Conservation (phyloP, 2,888 invertebrate species). For the Nymphalis urticae region DNA sequence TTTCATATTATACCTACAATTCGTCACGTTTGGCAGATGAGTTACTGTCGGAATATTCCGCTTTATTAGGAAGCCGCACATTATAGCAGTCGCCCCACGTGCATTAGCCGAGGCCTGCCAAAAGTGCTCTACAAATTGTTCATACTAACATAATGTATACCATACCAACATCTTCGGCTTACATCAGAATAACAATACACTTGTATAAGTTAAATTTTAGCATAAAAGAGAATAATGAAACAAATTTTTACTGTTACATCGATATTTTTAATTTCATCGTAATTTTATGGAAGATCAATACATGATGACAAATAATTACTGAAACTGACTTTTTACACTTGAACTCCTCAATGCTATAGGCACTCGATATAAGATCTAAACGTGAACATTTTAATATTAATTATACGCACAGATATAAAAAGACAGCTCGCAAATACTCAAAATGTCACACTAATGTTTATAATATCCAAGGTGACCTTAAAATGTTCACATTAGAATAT, state of each 20-base stretch:
- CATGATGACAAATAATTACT: conserved; percentile 78
- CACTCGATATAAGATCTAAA: conserved; percentile 80
- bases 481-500: conserved; percentile 78
- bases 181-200: conserved; percentile 6
- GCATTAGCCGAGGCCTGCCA: conserved; percentile 53
- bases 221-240: conserved; percentile 55
- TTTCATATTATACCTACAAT: conserved; percentile 21
- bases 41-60: conserved; percentile 37
- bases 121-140: conserved; percentile 41
- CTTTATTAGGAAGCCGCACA: conserved; percentile 77
- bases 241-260: conserved; percentile 77
- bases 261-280: conserved; percentile 82
- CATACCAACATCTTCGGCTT: conserved; percentile 4
- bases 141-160: background rate
- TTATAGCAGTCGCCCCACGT: conserved; percentile 64
- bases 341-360: conserved; percentile 79
- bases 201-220: too few species aligned
- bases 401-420: conserved; percentile 75
- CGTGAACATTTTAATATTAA: conserved; percentile 77
- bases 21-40: conserved; percentile 34
- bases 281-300: conserved; percentile 83
- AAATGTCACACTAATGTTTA: conserved; percentile 69
- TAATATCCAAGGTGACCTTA: conserved; percentile 73
- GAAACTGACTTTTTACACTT: conserved; percentile 81
- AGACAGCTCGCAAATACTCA: conserved; percentile 73